Evolutionary conservation across 2,888 invertebrate species (phyloP).

Genomic region (Melitaea athalia): DNA sequence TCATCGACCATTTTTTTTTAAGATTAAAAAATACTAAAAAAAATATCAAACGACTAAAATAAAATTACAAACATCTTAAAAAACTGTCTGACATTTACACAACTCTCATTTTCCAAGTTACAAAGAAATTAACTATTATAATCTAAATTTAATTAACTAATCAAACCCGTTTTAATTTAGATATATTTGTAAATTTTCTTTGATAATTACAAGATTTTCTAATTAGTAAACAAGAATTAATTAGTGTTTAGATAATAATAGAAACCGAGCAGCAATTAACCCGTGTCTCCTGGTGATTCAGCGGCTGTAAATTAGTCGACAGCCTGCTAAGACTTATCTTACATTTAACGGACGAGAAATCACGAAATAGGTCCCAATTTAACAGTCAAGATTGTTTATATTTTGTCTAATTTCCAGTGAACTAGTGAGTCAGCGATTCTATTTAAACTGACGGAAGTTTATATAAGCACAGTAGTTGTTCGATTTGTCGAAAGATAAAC

Average conservation of each 20-base stretch:
- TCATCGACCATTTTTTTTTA: too few species aligned
- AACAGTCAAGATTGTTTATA: slow-evolving; percentile 25
- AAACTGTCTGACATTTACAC: too few species aligned
- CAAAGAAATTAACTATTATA: too few species aligned
- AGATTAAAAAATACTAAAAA: too few species aligned
- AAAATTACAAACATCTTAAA: too few species aligned
- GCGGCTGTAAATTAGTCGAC: slow-evolving; percentile 37
- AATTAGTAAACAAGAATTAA: slow-evolving; percentile 18
- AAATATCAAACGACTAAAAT: too few species aligned
- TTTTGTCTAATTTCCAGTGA: slow-evolving; percentile 27
- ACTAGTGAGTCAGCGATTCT: slow-evolving; percentile 22
- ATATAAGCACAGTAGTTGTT: slow-evolving; percentile 13
- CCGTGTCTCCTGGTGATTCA: slow-evolving; percentile 27
- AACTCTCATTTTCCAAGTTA: too few species aligned
- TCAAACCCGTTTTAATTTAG: neutral
- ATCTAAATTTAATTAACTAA: neutral
- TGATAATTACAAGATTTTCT: slow-evolving; percentile 15
- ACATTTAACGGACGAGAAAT: slow-evolving; percentile 28
- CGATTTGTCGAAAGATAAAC: neutral
- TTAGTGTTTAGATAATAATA: slow-evolving; percentile 25
- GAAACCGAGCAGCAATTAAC: slow-evolving; percentile 24
- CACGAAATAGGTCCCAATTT: slow-evolving; percentile 31
- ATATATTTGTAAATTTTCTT: neutral
- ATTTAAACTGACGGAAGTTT: slow-evolving; percentile 25
- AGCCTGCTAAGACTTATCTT: slow-evolving; percentile 34